phyloP scores from a whole-genome alignment of 2,888 invertebrate genomes.

The Drosophila sordidula region DNA sequence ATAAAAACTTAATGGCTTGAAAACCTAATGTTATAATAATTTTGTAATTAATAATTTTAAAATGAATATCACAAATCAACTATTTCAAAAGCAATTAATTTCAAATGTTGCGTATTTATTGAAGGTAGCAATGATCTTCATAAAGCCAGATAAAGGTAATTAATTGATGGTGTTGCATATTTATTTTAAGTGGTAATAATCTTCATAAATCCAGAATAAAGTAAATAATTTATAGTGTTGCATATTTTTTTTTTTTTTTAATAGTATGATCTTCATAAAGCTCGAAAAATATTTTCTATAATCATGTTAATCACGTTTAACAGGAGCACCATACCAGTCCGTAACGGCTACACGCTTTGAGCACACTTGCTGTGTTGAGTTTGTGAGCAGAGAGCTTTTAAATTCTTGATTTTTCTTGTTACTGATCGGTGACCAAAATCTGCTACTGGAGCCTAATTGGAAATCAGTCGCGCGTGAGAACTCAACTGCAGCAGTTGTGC shows the following conservation, averaged over 20 bases:
- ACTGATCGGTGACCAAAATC: constrained; percentile 42
- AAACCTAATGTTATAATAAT: background rate
- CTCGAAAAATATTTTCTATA: background rate
- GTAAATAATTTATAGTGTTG: no score
- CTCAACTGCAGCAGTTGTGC: constrained; percentile 58
- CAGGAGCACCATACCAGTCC: constrained; percentile 13
- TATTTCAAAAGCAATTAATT: background rate
- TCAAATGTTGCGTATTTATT: background rate
- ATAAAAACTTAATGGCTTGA: background rate
- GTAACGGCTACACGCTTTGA: constrained; percentile 32
- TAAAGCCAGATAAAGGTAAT: no score
- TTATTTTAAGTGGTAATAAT: background rate
- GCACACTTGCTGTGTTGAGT: constrained; percentile 39
- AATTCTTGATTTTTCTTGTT: constrained; percentile 47
- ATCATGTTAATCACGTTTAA: constrained; percentile 8
- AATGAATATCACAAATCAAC: background rate
- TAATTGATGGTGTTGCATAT: background rate
- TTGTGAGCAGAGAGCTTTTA: constrained; percentile 46
- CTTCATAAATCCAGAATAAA: no score
- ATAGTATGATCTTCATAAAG: no score
- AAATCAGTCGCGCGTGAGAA: constrained; percentile 60
- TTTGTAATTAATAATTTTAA: background rate
- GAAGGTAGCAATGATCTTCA: background rate
- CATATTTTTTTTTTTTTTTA: no score
- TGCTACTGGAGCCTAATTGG: constrained; percentile 48